Evolutionary conservation across 2,888 invertebrate species (phyloP), one percentile per base, ranked within the genome.

Genomic region (Abrostola tripartita): DNA sequence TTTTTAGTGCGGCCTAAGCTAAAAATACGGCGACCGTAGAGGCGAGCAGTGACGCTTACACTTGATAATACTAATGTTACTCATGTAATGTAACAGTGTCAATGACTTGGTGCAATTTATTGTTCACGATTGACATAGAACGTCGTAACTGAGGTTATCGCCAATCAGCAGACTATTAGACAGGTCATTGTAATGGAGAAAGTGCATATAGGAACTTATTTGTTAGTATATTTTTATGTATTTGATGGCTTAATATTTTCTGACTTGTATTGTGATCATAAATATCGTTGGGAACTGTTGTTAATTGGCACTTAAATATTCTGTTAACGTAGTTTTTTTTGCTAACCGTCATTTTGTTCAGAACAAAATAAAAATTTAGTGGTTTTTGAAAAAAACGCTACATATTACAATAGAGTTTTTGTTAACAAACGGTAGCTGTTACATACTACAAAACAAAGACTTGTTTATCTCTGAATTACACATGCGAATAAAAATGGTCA

Each of bases 1-100:
- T 94, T 93, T 94, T 93, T 94, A 94, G 94, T 92, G 77, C 88
- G 90, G 90, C 91, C 93, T 93, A 93, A 92, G 88, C 94, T 94
- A 94, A 94, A 94, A 93, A 94, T 94, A 94, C 87, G 58, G 81
- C 89, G 84, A 81, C 82, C 88, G 85, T 83, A 83, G 83, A 79
- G 56, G 71, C 84, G 90, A 85, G 74, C 87, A 88, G 88, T 92
- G 94, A 92, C 93, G 93, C 86, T 89, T 82, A 86, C 81, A 86
- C 88, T 90, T 92, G 94, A 94, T 93, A 94, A 92, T 92, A 89
- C 86, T 89, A 90, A 90, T 90, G 90, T 91, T 87, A 87, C 90
- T 90, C 88, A 88, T 89, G 85, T 87, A 84, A 81, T 88, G 81
- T 87, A 83, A 80, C 80, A 84, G 90, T 85, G 93, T 93, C 94